These are phyloP conservation scores for Gallirallus australis DNA, from an alignment of 2,797 vertebrate species.

Conservation along the genomic window DNA sequence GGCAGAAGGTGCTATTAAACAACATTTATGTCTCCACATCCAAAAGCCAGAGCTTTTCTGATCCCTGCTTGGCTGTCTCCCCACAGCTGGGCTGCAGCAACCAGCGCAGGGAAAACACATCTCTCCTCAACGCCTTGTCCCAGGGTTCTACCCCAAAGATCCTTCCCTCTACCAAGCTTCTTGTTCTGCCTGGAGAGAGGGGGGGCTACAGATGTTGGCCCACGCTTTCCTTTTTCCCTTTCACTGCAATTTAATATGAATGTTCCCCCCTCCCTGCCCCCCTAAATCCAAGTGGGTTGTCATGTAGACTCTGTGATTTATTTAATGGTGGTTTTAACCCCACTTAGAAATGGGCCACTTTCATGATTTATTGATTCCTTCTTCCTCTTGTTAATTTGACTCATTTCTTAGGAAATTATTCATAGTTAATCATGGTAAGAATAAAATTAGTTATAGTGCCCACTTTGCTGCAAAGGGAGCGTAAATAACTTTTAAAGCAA, in stretches of 20 bases:
- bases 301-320: conserved; percentile 78
- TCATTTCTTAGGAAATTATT: conserved; percentile 83
- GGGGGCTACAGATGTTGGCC: not conserved
- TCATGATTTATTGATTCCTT: conserved; percentile 82
- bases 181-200: not conserved
- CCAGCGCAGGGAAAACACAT: not conserved
- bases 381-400: conserved; percentile 81
- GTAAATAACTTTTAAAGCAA: conserved; percentile 82
- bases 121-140: not conserved
- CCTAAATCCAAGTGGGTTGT: not conserved
- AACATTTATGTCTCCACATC: not conserved
- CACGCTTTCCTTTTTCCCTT: not conserved
- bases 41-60: not conserved
- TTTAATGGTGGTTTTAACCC: conserved; percentile 80
- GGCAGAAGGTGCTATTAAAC: conserved; percentile 31
- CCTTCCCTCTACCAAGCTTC: not conserved
- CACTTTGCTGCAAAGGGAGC: conserved; percentile 77
- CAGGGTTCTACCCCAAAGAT: not conserved
- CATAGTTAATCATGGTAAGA: conserved; percentile 81
- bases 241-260: conserved; percentile 41
- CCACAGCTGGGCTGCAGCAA: not conserved
- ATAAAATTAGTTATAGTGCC: conserved; percentile 80
- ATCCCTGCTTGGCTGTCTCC: not conserved
- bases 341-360: conserved; percentile 79
- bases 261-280: not conserved